Base-by-base conservation (phyloP, 2,113 vertebrate species). In the Trogon surrucura region DNA sequence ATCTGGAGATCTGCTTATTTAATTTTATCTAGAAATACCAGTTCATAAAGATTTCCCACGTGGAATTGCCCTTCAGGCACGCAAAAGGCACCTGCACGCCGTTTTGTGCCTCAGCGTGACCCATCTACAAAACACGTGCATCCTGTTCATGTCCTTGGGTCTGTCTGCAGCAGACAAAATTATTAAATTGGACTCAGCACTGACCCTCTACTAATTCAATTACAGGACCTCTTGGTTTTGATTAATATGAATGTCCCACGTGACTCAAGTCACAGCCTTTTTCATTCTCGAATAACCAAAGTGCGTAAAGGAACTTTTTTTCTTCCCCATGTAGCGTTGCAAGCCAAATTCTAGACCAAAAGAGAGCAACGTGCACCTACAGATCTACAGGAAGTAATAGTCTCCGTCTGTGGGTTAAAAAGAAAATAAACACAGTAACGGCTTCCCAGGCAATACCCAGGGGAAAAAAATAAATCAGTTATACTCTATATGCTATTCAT, bases 101-200 rank as follows among this genome's bases (percentile, higher is more conserved):
- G 26, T 69, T 72, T 13, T 34, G 60, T 83, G 89, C 67, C 84
- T 1, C 36, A 66, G 65, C 16, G 13, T 19, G 62, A 58, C 30
- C 62, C 62, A 91, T 38, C 13, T 16, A 53, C 85, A 53, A 17
- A 92, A 80, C 86, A 93, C 14, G 74, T 69, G 91, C 86, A 93
- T 95, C 73, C 93, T 95, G 89, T 92, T 95, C 80, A 74, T 95
- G 86, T 91, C 61, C 89, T 67, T 77, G 79, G 51, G 41, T 81
- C 78, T 58, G 44, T 4, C 69, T 89, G 65, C 78, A 91, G 45
- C 74, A 79, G 62, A 71, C 32, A 85, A 72, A 90, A 83, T 82
- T 89, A 90, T 61, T 67, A 25, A 36, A 70, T 38, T 69, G 86
- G 80, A 85, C 53, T 92, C 82, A 34, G 83, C 75, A 41, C 62